A percentile compares a stretch with the other conserved stretches of the same genome.
phyloP scores from a whole-genome alignment of 1,140 invertebrate genomes.

The Lethrus apterus region DNA sequence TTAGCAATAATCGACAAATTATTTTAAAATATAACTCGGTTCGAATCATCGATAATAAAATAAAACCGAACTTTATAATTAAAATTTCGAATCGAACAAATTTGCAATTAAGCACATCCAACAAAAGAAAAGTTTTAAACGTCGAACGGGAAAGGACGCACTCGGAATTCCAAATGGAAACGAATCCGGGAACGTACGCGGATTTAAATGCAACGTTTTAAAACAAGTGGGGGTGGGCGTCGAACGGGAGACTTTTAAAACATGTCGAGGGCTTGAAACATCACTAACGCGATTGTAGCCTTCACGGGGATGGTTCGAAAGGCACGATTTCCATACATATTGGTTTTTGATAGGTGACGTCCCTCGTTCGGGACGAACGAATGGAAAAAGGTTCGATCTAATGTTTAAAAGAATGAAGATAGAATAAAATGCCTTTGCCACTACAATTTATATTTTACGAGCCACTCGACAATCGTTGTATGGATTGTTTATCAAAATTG shows the following conservation, averaged over 20 bases:
- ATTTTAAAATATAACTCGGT: too few species aligned
- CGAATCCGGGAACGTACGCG: neutral
- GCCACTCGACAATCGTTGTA: slow-evolving; percentile 7
- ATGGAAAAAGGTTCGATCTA: slow-evolving; percentile 11
- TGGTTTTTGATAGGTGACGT: slow-evolving; percentile 19
- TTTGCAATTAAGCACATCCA: too few species aligned
- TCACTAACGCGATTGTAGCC: slow-evolving; percentile 4
- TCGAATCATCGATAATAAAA: too few species aligned
- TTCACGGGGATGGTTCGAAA: slow-evolving; percentile 15
- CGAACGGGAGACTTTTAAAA: slow-evolving; percentile 12
- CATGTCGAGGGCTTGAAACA: slow-evolving; percentile 6
- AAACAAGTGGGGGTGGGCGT: neutral
- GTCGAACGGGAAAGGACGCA: neutral
- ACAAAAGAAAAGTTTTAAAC: slow-evolving; percentile 8
- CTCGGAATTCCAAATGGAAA: slow-evolving; percentile 3
- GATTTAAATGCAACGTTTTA: slow-evolving; percentile 5
- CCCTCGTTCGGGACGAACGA: slow-evolving; percentile 3
- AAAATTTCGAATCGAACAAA: too few species aligned
- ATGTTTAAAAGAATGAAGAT: slow-evolving; percentile 18
- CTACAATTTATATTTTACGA: slow-evolving; percentile 13
- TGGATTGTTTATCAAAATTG: slow-evolving; percentile 8
- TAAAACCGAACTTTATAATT: too few species aligned
- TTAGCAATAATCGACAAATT: too few species aligned
- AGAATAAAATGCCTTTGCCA: slow-evolving; percentile 2
- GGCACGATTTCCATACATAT: slow-evolving; percentile 28